Base-by-base conservation (phyloP, 2,888 invertebrate species). In the Ochropleura plecta region DNA sequence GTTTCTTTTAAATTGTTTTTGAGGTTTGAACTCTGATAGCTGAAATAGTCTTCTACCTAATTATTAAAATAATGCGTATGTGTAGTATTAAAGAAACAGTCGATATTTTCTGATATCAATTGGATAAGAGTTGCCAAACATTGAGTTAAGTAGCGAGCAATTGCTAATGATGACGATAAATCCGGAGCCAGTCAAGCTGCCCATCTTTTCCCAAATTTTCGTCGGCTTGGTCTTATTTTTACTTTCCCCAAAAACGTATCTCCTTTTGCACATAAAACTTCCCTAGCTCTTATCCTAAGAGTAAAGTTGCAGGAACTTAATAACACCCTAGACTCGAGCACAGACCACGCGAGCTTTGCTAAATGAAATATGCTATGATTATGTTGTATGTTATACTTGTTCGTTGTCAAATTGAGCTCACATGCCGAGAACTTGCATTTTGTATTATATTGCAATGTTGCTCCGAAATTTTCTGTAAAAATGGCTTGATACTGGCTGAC, bases 281-380 rank as follows among this genome's bases (percentile, higher is more conserved):
- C 10, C 10, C 67, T 59, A 42, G 51, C 85, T 85, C 85, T 9
- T 63, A 20, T 3, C n/a, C 83, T 87, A 82, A 16, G 44, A 82
- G 72, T 73, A 76, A 87, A 85, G 83, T 87, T 76, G 68, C 78
- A 81, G 57, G 83, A 87, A 84, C 73, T 82, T 83, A 88, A 90
- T 89, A 90, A 86, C 77, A 83, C 76, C 81, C 79, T 78, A 83
- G 88, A 79, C 83, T 82, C 64, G 76, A 76, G 88, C 78, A 70
- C 79, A 79, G 71, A 75, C 84, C 78, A 80, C 73, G 82, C 83
- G 74, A 81, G 85, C 86, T 79, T 74, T 76, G 77, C 78, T 83
- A 83, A 87, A 90, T 90, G 87, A 89, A 89, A 90, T 90, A 90
- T 90, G 67, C 78, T 18, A 82, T 82, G 72, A 77, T 77, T 82